Percentiles rank a stretch among this genome's conserved stretches.
These are phyloP conservation scores for Parauchenoglanis ngamensis DNA, from an alignment of 2,797 vertebrate species.

Conservation along the genomic window DNA sequence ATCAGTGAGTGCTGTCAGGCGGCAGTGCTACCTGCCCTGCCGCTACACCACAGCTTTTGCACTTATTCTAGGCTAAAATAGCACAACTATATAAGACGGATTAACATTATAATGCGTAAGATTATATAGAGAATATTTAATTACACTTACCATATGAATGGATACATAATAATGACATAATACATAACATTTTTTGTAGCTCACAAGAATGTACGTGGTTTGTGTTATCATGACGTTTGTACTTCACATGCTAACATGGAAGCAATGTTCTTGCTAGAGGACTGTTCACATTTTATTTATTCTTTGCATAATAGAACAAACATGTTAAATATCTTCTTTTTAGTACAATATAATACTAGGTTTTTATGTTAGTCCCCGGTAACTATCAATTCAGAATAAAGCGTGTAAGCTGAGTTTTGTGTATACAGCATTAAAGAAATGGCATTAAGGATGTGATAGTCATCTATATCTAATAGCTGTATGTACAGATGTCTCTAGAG, in stretches of 20 bases:
- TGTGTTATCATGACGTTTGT: background rate
- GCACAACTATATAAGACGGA: background rate
- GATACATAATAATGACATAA: background rate
- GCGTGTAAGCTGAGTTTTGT: background rate
- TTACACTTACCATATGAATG: background rate
- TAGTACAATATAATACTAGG: background rate
- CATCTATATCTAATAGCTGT: background rate
- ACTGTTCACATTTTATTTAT: background rate
- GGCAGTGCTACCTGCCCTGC: background rate
- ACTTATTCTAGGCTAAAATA: background rate
- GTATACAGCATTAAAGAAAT: background rate
- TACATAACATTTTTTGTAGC: background rate
- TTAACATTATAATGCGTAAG: background rate
- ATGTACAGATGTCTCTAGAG: background rate
- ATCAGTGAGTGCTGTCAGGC: too few species aligned
- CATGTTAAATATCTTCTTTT: background rate
- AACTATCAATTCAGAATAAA: constrained; percentile 2
- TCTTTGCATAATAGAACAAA: background rate
- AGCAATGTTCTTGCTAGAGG: background rate
- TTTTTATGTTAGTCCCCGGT: background rate
- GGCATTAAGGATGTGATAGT: background rate
- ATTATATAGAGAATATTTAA: background rate
- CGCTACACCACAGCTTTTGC: background rate
- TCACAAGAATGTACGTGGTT: background rate
- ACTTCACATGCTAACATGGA: background rate